Evolutionary conservation across 2,113 vertebrate genomes (phyloP).

Genomic region (Oncorhynchus gorbuscha): DNA sequence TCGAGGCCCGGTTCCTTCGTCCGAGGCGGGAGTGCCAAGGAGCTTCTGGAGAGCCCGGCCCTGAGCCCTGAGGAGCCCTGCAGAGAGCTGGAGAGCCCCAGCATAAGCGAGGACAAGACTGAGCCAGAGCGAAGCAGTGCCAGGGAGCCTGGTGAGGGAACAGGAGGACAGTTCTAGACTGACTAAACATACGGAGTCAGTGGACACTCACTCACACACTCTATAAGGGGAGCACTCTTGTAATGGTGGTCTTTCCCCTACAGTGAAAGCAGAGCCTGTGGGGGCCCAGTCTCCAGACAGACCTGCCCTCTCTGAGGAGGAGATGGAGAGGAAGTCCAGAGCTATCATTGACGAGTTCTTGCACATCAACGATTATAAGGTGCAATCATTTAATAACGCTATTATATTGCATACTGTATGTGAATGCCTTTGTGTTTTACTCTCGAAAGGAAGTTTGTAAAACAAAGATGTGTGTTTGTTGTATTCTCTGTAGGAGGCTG

Average conservation of each 20-base stretch:
- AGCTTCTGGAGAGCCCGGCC: constrained; percentile 80
- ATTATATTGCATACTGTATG: neutral
- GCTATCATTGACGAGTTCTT: constrained; percentile 97
- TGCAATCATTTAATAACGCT: constrained; percentile 46
- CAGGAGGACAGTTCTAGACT: neutral
- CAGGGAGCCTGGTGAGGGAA: constrained; percentile 79
- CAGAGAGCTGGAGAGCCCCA: constrained; percentile 75
- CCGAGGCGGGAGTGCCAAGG: constrained; percentile 83
- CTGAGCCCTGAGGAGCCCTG: constrained; percentile 76
- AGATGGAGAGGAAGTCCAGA: constrained; percentile 89
- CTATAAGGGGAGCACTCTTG: neutral
- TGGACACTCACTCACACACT: neutral
- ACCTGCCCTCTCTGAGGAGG: constrained; percentile 81
- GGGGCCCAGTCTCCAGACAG: constrained; percentile 69
- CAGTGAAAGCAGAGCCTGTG: constrained; percentile 80
- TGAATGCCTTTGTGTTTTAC: neutral
- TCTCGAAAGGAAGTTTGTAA: neutral
- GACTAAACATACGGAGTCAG: neutral
- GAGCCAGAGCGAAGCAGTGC: constrained; percentile 71
- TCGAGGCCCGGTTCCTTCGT: constrained; percentile 74
- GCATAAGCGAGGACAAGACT: constrained; percentile 79
- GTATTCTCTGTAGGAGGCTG: constrained; percentile 79
- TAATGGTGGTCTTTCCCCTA: constrained; percentile 8
- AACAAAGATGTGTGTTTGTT: neutral
- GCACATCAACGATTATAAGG: constrained; percentile 97